phyloP scores from a whole-genome alignment of 2,113 vertebrate genomes.

The Semnornis frantzii region DNA sequence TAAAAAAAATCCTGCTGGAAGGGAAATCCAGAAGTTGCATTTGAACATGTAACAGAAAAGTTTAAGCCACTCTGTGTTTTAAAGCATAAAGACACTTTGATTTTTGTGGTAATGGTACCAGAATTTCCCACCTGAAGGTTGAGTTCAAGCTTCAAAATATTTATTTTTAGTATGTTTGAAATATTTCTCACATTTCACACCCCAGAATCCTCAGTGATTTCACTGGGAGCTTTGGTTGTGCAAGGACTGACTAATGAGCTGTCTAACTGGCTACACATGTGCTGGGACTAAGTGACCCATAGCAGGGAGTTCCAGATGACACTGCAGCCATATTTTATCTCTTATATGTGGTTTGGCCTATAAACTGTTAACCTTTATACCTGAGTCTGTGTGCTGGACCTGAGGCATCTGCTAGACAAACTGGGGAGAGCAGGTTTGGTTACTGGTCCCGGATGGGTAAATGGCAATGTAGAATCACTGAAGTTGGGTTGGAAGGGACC shows the following conservation, averaged over 20 bases:
- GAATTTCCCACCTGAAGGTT: not conserved
- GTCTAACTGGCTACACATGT: not conserved
- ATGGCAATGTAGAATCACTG: too few species aligned
- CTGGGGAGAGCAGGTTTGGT: not conserved
- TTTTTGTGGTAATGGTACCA: not conserved
- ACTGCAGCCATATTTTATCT: not conserved
- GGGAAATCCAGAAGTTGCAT: not conserved
- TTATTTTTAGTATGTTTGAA: not conserved
- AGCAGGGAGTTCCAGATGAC: not conserved
- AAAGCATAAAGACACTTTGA: not conserved
- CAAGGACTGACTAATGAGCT: not conserved
- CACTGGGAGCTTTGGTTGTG: not conserved
- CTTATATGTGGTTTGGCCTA: not conserved
- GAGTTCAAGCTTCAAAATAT: not conserved
- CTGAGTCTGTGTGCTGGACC: not conserved
- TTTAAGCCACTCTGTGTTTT: not conserved
- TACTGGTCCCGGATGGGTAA: not conserved
- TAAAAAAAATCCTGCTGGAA: not conserved
- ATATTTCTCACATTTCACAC: not conserved
- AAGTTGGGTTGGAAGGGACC: too few species aligned
- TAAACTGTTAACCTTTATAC: not conserved
- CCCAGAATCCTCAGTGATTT: not conserved
- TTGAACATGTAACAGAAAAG: not conserved
- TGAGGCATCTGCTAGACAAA: not conserved
- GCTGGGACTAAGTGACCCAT: not conserved